Base-by-base conservation (phyloP, 2,797 vertebrate species). In the Nothura maculosa region DNA sequence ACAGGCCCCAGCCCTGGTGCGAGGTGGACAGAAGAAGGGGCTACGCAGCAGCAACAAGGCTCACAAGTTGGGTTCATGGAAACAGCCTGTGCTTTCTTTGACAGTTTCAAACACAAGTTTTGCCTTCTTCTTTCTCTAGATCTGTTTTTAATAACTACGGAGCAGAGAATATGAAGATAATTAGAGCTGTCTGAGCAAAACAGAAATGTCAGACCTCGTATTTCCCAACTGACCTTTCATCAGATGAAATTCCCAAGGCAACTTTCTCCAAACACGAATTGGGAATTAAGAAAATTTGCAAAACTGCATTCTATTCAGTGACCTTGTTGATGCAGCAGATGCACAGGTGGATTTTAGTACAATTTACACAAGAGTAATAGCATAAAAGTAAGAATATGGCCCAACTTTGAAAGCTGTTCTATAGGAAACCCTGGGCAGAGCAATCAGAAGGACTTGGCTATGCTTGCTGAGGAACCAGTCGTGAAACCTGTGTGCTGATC, bases 151-250 rank as follows among this genome's bases (percentile, higher is more conserved):
- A 95, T 96, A 96, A 95, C 73, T 38, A n/a, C 11, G 18, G 66
- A 90, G 67, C 86, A 89, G 95, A 96, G 94, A 96, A 76, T 68
- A 94, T 90, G 93, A 95, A 38, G 87, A 90, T 87, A 95, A 96
- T 97, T 97, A 94, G n/a, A 96, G 93, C 87, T 92, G 90, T 92
- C 93, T 92, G 84, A 87, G 84, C 92, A 96, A 90, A 96, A 89
- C 85, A 94, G 90, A 90, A 87, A 92, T 81, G 81, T 94, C 94
- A 87, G 80, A 85, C 89, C 87, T 95, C 93, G 68, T 74, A 82
- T 95, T 94, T 93, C 89, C 87, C 87, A 84, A 63, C 20, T 90
- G 89, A 91, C 93, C 91, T 94, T 95, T 89, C 84, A 80, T 73
- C 83, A 67, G 76, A 90, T 50, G 69, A 86, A 95, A 93, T 93